Evolutionary conservation across 2,797 vertebrate genomes (phyloP), one percentile per base, ranked within the genome.

Genomic region (Serranus cabrilla): DNA sequence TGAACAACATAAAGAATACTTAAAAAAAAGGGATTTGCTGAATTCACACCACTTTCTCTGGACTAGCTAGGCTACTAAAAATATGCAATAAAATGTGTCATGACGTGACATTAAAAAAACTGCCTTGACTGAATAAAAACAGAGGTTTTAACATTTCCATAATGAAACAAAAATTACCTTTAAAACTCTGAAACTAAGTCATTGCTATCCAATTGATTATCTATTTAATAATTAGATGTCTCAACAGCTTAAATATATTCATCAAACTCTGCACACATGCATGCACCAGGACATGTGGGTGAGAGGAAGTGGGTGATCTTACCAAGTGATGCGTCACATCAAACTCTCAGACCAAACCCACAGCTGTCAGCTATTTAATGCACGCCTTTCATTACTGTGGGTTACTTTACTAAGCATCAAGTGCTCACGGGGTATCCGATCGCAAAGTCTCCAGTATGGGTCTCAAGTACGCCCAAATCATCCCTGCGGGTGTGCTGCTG

Each of bases 401-500:
- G 11, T 52, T 39, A 56, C 14, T 3, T 12, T 14, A 4, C 17
- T 16, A 27, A 17, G 14, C 7, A 6, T 0, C 0, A 18, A 5
- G 23, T 2, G 4, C 10, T 9, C 2, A n/a, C 13, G 1, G 20
- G 2, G n/a, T 42, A 0, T 52, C 60, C 2, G 49, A 18, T 10
- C 8, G 59, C 49, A 45, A 43, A 25, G n/a, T 0, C 0, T 51
- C 56, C 56, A 60, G 9, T 0, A 91, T 91, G 89, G 10, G 4
- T 54, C 42, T 79, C 59, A 90, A 78, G 13, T 54, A 2, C 11
- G 1, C 11, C 31, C 63, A 42, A 0, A 1, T 0, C 61, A 17
- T 92, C 85, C 64, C 74, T 8, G 88, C 90, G 2, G 18, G 75
- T 12, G 72, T 90, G 12, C 85, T 96, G 61, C 88, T 95, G 42